phyloP scores from a whole-genome alignment of 2,797 vertebrate genomes.

The Bovichtus diacanthus region DNA sequence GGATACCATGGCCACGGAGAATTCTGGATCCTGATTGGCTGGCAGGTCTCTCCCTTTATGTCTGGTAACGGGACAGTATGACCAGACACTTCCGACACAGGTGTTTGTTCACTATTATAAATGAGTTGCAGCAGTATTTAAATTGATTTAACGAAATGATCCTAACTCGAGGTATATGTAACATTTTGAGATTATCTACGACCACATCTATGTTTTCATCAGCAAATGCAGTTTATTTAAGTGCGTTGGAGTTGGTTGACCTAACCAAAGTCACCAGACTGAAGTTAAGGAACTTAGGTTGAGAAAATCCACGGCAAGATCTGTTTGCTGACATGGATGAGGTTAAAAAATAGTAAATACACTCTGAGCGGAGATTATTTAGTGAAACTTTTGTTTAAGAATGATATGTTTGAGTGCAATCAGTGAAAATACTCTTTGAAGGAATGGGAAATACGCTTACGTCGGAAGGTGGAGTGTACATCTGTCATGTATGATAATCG shows the following conservation, averaged over 20 bases:
- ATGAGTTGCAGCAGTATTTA: background rate
- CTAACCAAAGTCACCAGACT: background rate
- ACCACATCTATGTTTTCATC: background rate
- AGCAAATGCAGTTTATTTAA: background rate
- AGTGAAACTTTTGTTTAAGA: background rate
- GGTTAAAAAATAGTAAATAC: background rate
- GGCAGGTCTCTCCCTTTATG: background rate
- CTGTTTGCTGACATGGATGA: background rate
- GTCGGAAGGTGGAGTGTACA: background rate
- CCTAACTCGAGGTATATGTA: background rate
- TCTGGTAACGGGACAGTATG: background rate
- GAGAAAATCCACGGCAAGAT: background rate
- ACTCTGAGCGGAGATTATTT: background rate
- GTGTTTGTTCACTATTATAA: background rate
- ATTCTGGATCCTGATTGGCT: conserved; percentile 19
- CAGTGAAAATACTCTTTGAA: background rate
- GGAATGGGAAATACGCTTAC: background rate
- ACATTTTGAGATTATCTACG: background rate
- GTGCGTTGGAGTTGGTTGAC: background rate
- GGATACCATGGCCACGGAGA: conserved; percentile 17
- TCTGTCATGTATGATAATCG: background rate
- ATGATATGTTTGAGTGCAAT: background rate
- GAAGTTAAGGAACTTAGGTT: background rate
- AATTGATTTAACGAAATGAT: conserved; percentile 9
- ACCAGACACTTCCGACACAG: background rate